A percentile compares a stretch with the other conserved stretches of the same genome.
These are phyloP conservation scores for Cepphus grylle DNA, from an alignment of 2,113 vertebrate species.

Conservation along the genomic window DNA sequence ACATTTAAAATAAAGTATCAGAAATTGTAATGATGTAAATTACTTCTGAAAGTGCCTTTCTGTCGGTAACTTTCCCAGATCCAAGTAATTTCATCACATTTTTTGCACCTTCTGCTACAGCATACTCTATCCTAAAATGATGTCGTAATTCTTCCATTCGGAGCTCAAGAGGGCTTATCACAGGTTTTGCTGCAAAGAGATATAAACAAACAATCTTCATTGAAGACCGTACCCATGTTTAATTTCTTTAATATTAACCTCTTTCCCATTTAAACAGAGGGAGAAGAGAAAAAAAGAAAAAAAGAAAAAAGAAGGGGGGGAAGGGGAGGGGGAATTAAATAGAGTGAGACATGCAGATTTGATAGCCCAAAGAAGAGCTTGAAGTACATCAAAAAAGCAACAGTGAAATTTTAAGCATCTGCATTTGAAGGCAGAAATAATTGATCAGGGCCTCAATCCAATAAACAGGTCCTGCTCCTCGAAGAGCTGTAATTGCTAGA, in stretches of 20 bases:
- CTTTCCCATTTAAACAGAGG: not conserved
- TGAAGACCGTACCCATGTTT: not conserved
- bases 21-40: constrained; percentile 12
- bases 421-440: not conserved
- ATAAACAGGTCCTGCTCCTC: not conserved
- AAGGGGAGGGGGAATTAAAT: not conserved
- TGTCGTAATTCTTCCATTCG: constrained; percentile 97
- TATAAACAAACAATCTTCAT: constrained; percentile 15
- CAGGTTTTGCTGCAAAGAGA: constrained; percentile 86
- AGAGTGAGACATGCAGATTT: not conserved
- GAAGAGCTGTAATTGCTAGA: not conserved
- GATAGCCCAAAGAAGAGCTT: not conserved
- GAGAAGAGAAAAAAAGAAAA: too few relatives aligned
- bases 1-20: constrained; percentile 26
- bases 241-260: not conserved
- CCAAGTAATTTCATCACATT: constrained; percentile 98
- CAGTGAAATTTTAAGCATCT: not conserved
- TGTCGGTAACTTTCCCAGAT: constrained; percentile 94
- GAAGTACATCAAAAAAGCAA: not conserved
- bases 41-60: constrained; percentile 97
- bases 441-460: not conserved
- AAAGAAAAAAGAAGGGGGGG: too few relatives aligned
- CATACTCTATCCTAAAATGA: constrained; percentile 97
- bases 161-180: constrained; percentile 96
- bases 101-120: constrained; percentile 97